Base-by-base conservation (phyloP, 2,113 vertebrate species). In the Zosterops hypoxanthus region DNA sequence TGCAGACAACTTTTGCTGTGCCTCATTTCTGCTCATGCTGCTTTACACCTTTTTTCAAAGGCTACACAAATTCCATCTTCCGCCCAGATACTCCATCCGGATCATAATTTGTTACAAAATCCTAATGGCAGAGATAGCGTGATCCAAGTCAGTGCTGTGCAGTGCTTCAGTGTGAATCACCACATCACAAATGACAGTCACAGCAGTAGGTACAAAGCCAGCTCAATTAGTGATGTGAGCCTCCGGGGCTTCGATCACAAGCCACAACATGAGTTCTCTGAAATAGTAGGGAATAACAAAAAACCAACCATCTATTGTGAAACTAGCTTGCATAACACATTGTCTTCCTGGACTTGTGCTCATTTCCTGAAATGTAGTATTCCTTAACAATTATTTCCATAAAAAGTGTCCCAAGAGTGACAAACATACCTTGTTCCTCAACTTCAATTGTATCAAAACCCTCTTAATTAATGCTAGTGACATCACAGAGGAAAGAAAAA, bases 291-390 rank as follows among this genome's bases (percentile, higher is more conserved):
- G 61, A 53, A 50, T 26, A 65, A 56, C 22, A 28, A 53, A 71
- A 81, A 52, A 4, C 0, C 33, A 60, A 12, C 33, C 2, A 1
- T 11, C 29, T n/a, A 4, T 22, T 60, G 41, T 41, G 52, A 53
- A 92, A 55, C 26, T 25, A 31, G 33, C 36, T 82, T 71, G 44
- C 31, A 31, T 71, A 89, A 63, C 56, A n/a, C 3, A 5, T 42
- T 55, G 56, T 57, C 33, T 64, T 86, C 72, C 83, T 39, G 52
- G 36, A 12, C n/a, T 46, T 60, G n/a, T 17, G 39, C 41, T 75
- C 56, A 34, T 21, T 24, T 82, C 75, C 61, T 72, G 46, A 64
- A 78, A 72, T 21, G 5, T 34, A 53, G 24, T n/a, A 61, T 61
- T 84, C 25, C 49, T 42, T n/a, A 89, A 33, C 6, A 76, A 65